Evolutionary conservation across 2,113 vertebrate species (phyloP), one percentile per base, ranked within the genome.

Genomic region (Engraulis encrasicolus): DNA sequence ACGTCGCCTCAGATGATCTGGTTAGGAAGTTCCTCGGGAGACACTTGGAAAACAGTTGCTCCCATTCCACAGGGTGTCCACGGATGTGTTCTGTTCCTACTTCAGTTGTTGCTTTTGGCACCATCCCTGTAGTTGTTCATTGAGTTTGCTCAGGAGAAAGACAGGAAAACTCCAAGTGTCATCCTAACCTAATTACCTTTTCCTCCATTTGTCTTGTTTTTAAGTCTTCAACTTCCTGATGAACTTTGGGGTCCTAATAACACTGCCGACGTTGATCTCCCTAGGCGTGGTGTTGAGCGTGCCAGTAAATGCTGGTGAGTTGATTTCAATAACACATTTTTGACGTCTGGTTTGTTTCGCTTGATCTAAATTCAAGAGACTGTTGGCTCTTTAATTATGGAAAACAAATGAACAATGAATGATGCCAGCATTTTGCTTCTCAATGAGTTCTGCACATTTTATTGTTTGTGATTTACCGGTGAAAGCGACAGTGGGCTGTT

Each of bases 181-280:
- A 15, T 74, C 23, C 23, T 15, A 74, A 34, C 27, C 14, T 31
- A 36, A 74, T 74, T 52, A 18, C 31, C 27, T 15, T 34, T 15
- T 34, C 27, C 31, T 74, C 66, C 11, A 3, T 66, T 74, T 36
- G 66, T 74, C 66, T 34, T 74, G 66, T 74, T 74, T 74, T 74
- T 52, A 79, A 97, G 96, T 95, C 91, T 97, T 97, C 94, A 97
- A 96, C 95, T 94, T 97, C 89, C 93, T 97, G 88, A 90, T 97
- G 86, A 97, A 96, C 90, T 96, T 96, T 92, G 96, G 96, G 86
- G 95, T 96, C 81, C 94, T 96, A 45, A 92, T 97, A 85, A 97
- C 96, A 0, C 96, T 96, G 85, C 96, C 96, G 15, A 96, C 96
- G 17, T 89, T 97, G 92, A 96, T 97, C 92, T 97, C 96, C 88